phyloP scores from a whole-genome alignment of 2,797 vertebrate genomes.

The Podarcis lilfordi region DNA sequence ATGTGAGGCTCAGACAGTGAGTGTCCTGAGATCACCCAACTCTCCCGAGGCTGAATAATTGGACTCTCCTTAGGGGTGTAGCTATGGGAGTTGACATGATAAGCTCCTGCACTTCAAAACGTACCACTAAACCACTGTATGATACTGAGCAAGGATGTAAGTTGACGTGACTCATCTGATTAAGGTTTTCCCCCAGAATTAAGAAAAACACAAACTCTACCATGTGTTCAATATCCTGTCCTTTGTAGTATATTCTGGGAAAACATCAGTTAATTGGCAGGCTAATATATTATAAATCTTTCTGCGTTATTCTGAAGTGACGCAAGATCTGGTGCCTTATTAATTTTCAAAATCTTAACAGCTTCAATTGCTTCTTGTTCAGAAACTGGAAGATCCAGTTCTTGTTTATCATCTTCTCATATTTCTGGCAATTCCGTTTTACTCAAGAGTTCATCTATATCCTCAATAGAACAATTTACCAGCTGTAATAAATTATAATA shows the following conservation, averaged over 20 bases:
- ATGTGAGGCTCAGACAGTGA: background rate
- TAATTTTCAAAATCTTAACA: background rate
- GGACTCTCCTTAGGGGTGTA: background rate
- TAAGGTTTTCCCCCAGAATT: background rate
- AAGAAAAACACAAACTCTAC: background rate
- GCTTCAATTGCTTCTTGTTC: background rate
- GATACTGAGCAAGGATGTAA: background rate
- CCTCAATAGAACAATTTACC: too few species aligned
- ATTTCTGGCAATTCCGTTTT: background rate
- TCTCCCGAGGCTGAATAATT: background rate
- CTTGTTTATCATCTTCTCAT: background rate
- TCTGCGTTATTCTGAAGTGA: background rate
- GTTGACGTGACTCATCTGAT: background rate
- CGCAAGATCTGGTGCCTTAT: background rate
- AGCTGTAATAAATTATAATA: too few species aligned
- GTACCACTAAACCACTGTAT: too few species aligned
- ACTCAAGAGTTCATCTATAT: background rate
- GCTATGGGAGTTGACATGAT: too few species aligned
- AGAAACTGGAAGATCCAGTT: background rate
- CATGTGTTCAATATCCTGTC: background rate
- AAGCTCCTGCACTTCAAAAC: too few species aligned
- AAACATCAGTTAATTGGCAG: background rate
- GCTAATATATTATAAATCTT: background rate
- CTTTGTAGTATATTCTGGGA: background rate
- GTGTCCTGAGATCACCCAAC: background rate